These are phyloP conservation scores for Brachypteracias leptosomus DNA, from an alignment of 2,113 vertebrate genomes.

Conservation along the genomic window DNA sequence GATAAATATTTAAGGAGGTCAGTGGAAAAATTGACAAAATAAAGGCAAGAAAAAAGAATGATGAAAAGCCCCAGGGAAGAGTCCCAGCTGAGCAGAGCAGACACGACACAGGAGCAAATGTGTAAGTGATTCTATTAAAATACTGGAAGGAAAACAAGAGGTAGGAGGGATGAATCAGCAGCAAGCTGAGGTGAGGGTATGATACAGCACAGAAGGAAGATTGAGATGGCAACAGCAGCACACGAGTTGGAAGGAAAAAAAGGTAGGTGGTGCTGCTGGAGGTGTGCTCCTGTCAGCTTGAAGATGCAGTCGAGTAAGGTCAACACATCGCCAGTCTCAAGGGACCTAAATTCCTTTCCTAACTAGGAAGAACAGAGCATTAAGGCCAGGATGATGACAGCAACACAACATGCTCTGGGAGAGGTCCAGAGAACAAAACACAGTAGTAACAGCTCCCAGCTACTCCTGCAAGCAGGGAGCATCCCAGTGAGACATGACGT, in stretches of 20 bases:
- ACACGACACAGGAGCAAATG: not conserved
- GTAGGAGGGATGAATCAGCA: slow-evolving; percentile 45
- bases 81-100: not conserved
- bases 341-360: not conserved
- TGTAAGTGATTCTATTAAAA: not conserved
- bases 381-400: not conserved
- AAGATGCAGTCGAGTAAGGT: not conserved
- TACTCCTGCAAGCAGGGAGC: not conserved
- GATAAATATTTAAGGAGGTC: not conserved
- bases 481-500: fast-evolving
- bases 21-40: not conserved
- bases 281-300: not conserved
- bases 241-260: not conserved
- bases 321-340: not conserved
- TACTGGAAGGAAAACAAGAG: slow-evolving; percentile 14
- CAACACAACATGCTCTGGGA: not conserved
- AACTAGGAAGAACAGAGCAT: not conserved
- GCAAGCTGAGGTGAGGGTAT: not conserved
- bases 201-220: not conserved
- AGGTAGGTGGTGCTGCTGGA: not conserved
- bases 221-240: not conserved
- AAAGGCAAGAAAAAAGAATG: not conserved
- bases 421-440: not conserved
- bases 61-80: not conserved
- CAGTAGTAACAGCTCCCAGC: not conserved